Evolutionary conservation across 1,140 invertebrate genomes (phyloP).

Genomic region (Neotoxoptera formosana): DNA sequence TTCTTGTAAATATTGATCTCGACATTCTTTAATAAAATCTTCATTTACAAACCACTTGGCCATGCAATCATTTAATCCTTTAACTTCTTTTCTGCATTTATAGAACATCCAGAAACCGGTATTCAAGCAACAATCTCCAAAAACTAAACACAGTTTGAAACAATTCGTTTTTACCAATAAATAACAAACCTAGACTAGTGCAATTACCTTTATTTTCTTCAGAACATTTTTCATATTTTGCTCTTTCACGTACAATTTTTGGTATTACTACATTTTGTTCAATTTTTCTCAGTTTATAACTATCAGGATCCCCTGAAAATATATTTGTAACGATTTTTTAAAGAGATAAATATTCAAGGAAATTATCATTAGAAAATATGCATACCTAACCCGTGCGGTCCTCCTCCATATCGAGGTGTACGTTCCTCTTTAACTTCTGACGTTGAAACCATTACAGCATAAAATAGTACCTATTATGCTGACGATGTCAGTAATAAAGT

Average conservation of each 20-base stretch:
- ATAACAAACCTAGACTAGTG: not conserved
- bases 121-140: conserved; percentile 79
- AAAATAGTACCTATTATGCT: too few relatives aligned
- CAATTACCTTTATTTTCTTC: conserved; percentile 71
- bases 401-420: conserved; percentile 37
- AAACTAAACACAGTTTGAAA: conserved; percentile 65
- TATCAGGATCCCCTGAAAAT: conserved; percentile 83
- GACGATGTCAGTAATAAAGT: not conserved
- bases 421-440: not conserved
- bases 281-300: conserved; percentile 79
- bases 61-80: conserved; percentile 74
- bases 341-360: not conserved
- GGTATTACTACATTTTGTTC: conserved; percentile 86
- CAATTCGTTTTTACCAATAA: not conserved
- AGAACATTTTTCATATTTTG: conserved; percentile 78
- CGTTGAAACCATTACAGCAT: not conserved
- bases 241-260: conserved; percentile 81
- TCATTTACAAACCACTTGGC: conserved; percentile 78
- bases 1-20: conserved; percentile 80
- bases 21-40: conserved; percentile 76
- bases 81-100: conserved; percentile 77
- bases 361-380: not conserved
- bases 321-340: not conserved
- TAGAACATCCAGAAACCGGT: conserved; percentile 73
- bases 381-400: conserved; percentile 52